These are phyloP conservation scores for Argya squamiceps DNA, from an alignment of 2,797 vertebrate genomes.

Conservation along the genomic window DNA sequence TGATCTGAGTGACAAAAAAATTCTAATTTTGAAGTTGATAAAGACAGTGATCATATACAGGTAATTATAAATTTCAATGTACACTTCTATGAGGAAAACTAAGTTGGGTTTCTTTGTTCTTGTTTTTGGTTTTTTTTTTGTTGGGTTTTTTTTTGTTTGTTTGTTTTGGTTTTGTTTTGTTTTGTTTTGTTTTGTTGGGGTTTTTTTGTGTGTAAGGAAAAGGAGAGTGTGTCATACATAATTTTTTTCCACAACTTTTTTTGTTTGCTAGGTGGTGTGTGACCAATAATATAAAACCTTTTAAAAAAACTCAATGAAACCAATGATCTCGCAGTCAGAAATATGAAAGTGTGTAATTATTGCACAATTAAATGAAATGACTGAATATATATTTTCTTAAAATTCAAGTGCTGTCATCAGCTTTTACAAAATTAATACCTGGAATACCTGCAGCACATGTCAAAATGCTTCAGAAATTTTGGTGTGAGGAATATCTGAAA, in stretches of 20 bases:
- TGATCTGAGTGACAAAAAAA: conserved; percentile 13
- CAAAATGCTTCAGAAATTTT: neutral
- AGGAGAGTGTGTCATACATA: neutral
- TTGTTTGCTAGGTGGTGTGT: neutral
- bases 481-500: neutral
- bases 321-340: neutral
- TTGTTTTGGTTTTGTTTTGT: too few relatives aligned
- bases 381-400: neutral
- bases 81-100: neutral
- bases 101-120: too few relatives aligned
- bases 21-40: neutral
- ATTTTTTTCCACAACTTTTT: neutral
- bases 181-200: too few relatives aligned
- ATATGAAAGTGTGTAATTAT: neutral
- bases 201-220: neutral
- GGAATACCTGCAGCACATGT: neutral
- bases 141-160: too few relatives aligned
- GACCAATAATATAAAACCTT: neutral
- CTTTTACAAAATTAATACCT: neutral
- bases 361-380: neutral
- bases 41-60: neutral
- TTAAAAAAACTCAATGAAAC: neutral
- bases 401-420: neutral
- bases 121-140: too few relatives aligned
- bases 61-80: conserved; percentile 7